Percentiles rank a stretch among this genome's conserved stretches.
Conservation (phyloP, 2,797 vertebrate genomes). For the Enteromius viviparus region DNA sequence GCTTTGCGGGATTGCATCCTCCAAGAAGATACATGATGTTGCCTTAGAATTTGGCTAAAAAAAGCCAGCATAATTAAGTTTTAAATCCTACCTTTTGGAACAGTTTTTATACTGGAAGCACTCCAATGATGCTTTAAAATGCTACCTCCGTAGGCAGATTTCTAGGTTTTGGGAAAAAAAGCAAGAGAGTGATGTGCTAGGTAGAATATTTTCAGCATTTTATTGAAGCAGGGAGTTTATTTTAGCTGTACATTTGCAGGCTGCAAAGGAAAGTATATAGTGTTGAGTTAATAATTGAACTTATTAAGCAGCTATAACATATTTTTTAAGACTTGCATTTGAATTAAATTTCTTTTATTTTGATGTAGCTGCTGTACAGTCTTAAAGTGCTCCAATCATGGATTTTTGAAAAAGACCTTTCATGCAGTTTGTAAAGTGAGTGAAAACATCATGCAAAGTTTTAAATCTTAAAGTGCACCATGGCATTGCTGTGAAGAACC, state of each 20-base stretch:
- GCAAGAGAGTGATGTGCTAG: background rate
- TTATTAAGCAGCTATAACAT: background rate
- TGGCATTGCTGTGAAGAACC: too few species aligned
- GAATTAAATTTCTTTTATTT: background rate
- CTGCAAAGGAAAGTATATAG: background rate
- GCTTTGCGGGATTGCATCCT: background rate
- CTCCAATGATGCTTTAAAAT: slow-evolving; percentile 15
- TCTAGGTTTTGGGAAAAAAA: slow-evolving; percentile 1
- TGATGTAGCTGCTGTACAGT: background rate
- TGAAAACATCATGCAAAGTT: too few species aligned
- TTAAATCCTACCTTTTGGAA: slow-evolving; percentile 29
- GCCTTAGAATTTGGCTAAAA: slow-evolving; percentile 1
- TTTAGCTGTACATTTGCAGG: background rate
- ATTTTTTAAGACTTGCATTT: background rate
- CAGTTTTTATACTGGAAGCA: background rate
- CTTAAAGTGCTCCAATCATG: too few species aligned
- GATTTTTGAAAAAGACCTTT: too few species aligned
- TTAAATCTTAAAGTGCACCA: too few species aligned
- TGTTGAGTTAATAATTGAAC: background rate
- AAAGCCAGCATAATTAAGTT: slow-evolving; percentile 18
- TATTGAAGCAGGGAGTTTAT: background rate
- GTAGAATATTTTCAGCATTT: background rate
- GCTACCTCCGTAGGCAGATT: slow-evolving; percentile 11
- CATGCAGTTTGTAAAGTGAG: too few species aligned
- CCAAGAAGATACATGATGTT: slow-evolving; percentile 3